A percentile compares a stretch with the other conserved stretches of the same genome.
These are phyloP conservation scores for Papilio helenus DNA, from an alignment of 1,140 invertebrate genomes.

Conservation along the genomic window DNA sequence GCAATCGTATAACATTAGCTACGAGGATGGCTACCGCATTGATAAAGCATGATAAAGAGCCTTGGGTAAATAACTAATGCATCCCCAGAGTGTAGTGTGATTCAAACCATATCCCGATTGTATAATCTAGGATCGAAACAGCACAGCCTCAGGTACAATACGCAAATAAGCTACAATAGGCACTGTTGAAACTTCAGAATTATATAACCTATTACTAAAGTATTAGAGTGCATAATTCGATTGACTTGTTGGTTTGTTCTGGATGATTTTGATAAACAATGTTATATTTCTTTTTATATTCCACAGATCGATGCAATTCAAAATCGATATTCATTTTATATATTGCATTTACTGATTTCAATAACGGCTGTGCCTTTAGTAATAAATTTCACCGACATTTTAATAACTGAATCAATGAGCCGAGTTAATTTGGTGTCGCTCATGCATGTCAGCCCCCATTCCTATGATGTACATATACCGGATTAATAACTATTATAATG, in stretches of 20 bases:
- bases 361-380: not conserved
- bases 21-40: not conserved
- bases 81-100: constrained; percentile 28
- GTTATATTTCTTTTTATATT: not conserved
- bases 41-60: constrained; percentile 35
- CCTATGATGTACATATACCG: constrained; percentile 15
- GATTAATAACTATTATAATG: constrained; percentile 14
- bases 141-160: constrained; percentile 11
- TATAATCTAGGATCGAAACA: constrained; percentile 27
- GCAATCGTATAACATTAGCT: constrained; percentile 21
- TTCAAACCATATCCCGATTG: constrained; percentile 16
- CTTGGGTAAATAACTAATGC: constrained; percentile 35
- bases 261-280: too few species aligned
- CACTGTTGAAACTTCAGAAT: not conserved
- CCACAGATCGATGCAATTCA: not conserved
- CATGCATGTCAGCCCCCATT: constrained; percentile 33
- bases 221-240: too few species aligned
- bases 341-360: not conserved
- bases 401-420: constrained; percentile 39
- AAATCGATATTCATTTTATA: not conserved
- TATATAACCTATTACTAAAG: not conserved
- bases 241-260: too few species aligned
- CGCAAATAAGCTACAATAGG: not conserved
- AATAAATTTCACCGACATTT: constrained; percentile 33
- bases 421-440: constrained; percentile 33